Base-by-base conservation (phyloP, 2,888 invertebrate genomes). In the Lacanobia oleracea region DNA sequence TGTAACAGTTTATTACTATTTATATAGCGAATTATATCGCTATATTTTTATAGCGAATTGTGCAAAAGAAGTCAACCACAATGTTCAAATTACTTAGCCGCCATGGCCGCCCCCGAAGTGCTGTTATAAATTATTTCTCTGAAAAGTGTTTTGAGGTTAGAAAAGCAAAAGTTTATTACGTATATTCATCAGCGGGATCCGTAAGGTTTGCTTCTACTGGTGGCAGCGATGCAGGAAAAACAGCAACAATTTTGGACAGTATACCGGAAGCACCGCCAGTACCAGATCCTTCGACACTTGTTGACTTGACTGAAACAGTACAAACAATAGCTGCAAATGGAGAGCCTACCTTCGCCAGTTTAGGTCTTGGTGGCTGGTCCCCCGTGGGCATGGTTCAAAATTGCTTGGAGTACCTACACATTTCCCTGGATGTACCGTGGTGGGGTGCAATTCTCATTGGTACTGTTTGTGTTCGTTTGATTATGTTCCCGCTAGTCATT, bases 401-500 rank as follows among this genome's bases (percentile, higher is more conserved):
- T 60, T 96, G 97, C 77, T 94, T 99, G 86, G 99, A 99, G 93
- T 97, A 96, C 87, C 85, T 99, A 53, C 99, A 99, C 90, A 97
- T 98, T n/a, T 93, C 96, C 0, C 92, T 97, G 16, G 98, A 98
- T 84, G 81, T 99, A 16, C 99, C 99, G 0, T 99, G 99, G 99
- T 99, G 99, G 99, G 97, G 96, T 51, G 96, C 98, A 16, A 99
- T 99, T 85, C 96, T 97, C 4, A 93, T 98, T 68, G 98, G 98
- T n/a, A 99, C 99, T 0, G 74, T 98, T 1, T 92, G 97, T 45
- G 97, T 99, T 0, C 97, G 99, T 87, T 88, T 97, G 0, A 84
- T 97, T 0, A 96, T 99, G 91, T 98, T 99, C 86, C 99, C 99
- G 0, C 92, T 99, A 68, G 98, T 99, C 0, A 97, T 99, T 67